A percentile compares a stretch with the other conserved stretches of the same genome.
Evolutionary conservation across 1,140 invertebrate genomes (phyloP).

Genomic region (Calycopis cecrops): DNA sequence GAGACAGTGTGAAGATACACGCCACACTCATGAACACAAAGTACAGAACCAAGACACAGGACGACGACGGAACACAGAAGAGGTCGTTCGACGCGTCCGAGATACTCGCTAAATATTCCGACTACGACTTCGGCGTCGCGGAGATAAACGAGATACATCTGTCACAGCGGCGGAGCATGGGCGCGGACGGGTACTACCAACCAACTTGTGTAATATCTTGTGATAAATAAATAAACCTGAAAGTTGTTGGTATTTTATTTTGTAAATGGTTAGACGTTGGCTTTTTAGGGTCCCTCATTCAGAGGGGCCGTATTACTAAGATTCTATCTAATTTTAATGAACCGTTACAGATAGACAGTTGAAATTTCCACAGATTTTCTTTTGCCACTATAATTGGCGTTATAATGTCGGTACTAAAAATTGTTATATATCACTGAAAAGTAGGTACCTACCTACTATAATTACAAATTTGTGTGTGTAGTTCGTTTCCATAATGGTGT

Average conservation of each 20-base stretch:
- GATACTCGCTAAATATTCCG: constrained; percentile 63
- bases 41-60: constrained; percentile 43
- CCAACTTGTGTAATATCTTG: constrained; percentile 54
- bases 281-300: too few relatives aligned
- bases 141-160: constrained; percentile 63
- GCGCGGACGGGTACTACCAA: constrained; percentile 68
- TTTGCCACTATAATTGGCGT: too few relatives aligned
- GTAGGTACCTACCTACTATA: too few relatives aligned
- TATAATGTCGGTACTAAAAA: too few relatives aligned
- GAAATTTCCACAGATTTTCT: too few relatives aligned
- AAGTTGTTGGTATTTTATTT: not conserved
- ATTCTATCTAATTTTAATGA: too few relatives aligned
- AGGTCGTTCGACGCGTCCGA: constrained; percentile 63
- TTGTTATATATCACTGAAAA: too few relatives aligned
- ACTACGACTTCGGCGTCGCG: constrained; percentile 67
- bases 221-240: not conserved
- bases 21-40: constrained; percentile 67
- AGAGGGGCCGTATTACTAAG: too few relatives aligned
- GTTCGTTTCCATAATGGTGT: too few relatives aligned
- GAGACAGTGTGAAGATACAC: constrained; percentile 63
- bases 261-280: not conserved
- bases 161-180: constrained; percentile 55
- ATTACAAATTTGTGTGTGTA: too few relatives aligned
- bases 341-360: too few relatives aligned
- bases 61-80: constrained; percentile 19